phyloP scores from a whole-genome alignment of 2,888 invertebrate genomes.

The Ophioninae sp. region DNA sequence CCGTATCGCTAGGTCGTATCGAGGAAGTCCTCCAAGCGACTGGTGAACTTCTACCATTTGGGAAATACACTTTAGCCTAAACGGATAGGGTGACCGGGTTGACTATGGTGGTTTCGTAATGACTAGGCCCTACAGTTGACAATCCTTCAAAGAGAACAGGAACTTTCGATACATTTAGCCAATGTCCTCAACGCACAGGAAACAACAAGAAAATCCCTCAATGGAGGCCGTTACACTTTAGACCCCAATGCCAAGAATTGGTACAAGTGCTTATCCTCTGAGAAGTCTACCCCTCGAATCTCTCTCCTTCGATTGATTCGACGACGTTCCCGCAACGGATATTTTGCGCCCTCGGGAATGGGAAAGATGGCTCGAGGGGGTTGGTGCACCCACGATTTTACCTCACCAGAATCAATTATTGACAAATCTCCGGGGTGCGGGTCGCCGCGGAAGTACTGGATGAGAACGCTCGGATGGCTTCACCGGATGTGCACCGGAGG shows the following conservation, averaged over 20 bases:
- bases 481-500: constrained; percentile 61
- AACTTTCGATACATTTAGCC: neutral
- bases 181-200: neutral
- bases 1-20: constrained; percentile 34
- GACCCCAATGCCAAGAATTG: neutral
- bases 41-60: constrained; percentile 40
- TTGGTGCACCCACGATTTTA: constrained; percentile 57
- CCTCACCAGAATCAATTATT: constrained; percentile 62
- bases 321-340: constrained; percentile 53
- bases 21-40: constrained; percentile 20
- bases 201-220: neutral
- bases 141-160: neutral
- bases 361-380: constrained; percentile 3
- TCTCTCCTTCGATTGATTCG: constrained; percentile 42
- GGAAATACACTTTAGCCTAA: constrained; percentile 23
- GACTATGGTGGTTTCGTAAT: neutral
- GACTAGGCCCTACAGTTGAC: neutral
- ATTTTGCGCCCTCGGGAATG: constrained; percentile 45
- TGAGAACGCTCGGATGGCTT: constrained; percentile 59
- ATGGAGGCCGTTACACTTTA: neutral
- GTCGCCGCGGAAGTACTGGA: constrained; percentile 45
- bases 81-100: neutral
- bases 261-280: neutral
- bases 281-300: neutral
- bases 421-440: constrained; percentile 61